phyloP scores from a whole-genome alignment of 1,140 invertebrate species.

The Agrypnia vestita region DNA sequence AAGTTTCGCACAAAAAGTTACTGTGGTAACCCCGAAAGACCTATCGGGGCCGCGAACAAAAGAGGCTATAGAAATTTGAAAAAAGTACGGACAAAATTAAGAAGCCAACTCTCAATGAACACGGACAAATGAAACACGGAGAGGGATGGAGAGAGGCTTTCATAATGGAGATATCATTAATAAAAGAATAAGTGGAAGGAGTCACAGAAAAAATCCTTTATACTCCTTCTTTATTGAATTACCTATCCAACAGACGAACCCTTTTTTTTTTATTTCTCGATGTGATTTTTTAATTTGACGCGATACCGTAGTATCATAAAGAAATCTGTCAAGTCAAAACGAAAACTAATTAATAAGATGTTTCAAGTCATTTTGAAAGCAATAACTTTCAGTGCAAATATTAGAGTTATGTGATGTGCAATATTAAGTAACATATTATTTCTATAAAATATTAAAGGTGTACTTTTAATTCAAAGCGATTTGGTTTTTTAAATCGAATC shows the following conservation, averaged over 20 bases:
- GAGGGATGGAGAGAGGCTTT: slow-evolving; percentile 5
- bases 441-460: background rate
- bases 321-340: no score
- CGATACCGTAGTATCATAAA: background rate
- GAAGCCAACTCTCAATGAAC: slow-evolving; percentile 17
- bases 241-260: background rate
- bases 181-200: slow-evolving; percentile 17
- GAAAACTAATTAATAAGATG: background rate
- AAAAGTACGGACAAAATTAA: slow-evolving; percentile 33
- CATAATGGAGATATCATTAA: slow-evolving; percentile 47
- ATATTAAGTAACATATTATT: no score
- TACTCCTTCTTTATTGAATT: slow-evolving; percentile 12
- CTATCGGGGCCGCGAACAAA: slow-evolving; percentile 33
- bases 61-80: slow-evolving; percentile 42
- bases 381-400: background rate
- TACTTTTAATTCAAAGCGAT: background rate
- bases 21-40: slow-evolving; percentile 40
- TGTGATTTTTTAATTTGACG: slow-evolving; percentile 5
- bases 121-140: slow-evolving; percentile 32
- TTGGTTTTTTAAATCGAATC: background rate
- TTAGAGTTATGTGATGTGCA: background rate
- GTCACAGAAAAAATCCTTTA: slow-evolving; percentile 33
- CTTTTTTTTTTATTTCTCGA: slow-evolving; percentile 10
- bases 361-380: background rate
- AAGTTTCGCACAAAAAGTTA: slow-evolving; percentile 41